Evolutionary conservation across 2,888 invertebrate species (phyloP).

Genomic region (Galerucella calmariensis): DNA sequence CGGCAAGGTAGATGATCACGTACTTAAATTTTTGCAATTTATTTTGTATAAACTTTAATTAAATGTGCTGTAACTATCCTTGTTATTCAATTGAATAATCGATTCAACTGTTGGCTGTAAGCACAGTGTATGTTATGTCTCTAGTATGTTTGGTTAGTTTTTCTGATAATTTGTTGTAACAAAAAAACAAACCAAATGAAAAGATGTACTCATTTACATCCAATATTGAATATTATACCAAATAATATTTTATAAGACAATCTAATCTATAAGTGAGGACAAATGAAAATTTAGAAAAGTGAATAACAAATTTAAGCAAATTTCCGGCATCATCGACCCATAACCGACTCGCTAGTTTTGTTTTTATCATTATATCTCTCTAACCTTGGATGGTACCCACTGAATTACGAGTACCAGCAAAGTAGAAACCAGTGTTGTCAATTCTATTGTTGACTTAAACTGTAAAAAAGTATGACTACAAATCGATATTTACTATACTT

Average conservation of each 20-base stretch:
- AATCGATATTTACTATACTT: neutral
- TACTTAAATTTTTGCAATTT: no score
- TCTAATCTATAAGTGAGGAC: conserved; percentile 14
- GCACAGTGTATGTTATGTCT: no score
- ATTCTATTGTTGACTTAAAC: conserved; percentile 24
- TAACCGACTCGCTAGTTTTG: conserved; percentile 31
- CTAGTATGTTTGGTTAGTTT: no score
- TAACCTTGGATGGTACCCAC: conserved; percentile 28
- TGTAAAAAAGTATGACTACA: neutral
- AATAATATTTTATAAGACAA: conserved; percentile 11
- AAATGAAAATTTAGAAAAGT: conserved; percentile 8
- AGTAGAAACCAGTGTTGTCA: conserved; percentile 22
- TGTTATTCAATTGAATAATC: no score
- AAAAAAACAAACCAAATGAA: no score
- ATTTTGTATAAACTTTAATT: no score
- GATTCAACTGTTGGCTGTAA: no score
- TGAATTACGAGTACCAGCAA: conserved; percentile 25
- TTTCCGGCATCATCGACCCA: conserved; percentile 32
- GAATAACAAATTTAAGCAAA: conserved; percentile 19
- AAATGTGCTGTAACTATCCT: no score
- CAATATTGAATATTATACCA: neutral
- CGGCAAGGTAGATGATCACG: no score
- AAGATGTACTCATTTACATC: neutral
- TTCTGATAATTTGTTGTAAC: no score
- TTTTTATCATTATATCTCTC: conserved; percentile 32